Conservation (phyloP, 2,113 vertebrate genomes). For the cat (Felis catus) region F.catus_Fca126_mat1.0 CM031413.1:132688501-132689000, state of each 20-base stretch:
- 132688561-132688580: not conserved
- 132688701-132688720: not conserved
- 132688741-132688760: not conserved
- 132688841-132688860: not conserved
- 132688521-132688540: conserved; percentile 12
- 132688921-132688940: not conserved
- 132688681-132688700: not conserved
- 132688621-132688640: not conserved
- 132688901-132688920: not conserved
- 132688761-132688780: not conserved
- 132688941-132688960: not conserved
- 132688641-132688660: not conserved
- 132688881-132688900: not conserved
- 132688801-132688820: not conserved
- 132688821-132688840: not conserved
- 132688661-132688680: not conserved
- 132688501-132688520: not conserved
- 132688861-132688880: not conserved
- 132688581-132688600: not conserved
- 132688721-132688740: not conserved
- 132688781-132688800: not conserved
- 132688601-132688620: conserved; percentile 23
- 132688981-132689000: not conserved
- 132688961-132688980: not conserved
- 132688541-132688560: not conserved